A percentile compares a stretch with the other conserved stretches of the same genome.
These are phyloP conservation scores for Argentina silus DNA, from an alignment of 2,797 vertebrate genomes.

Conservation along the genomic window DNA sequence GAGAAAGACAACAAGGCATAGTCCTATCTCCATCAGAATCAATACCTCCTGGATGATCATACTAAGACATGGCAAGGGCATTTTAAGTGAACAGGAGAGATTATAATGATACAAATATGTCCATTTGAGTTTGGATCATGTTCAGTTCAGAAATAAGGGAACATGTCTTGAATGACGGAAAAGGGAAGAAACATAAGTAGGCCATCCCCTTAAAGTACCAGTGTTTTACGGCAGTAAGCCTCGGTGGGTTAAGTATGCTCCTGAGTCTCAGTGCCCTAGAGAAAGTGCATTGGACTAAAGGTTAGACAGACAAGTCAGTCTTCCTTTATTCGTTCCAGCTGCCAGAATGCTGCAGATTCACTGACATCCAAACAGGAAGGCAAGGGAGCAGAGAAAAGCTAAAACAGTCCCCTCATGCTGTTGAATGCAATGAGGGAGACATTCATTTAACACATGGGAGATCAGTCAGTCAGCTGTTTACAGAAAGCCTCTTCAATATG, in stretches of 20 bases:
- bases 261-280: not conserved
- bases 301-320: constrained; percentile 21
- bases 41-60: not conserved
- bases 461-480: not conserved
- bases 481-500: too few species aligned
- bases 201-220: not conserved
- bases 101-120: not conserved
- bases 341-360: not conserved
- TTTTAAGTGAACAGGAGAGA: too few species aligned
- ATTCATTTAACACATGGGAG: not conserved
- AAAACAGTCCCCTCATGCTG: not conserved
- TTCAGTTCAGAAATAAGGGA: not conserved
- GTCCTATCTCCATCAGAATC: too few species aligned
- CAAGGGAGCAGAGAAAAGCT: not conserved
- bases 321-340: constrained; percentile 22
- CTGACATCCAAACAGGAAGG: not conserved
- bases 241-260: constrained; percentile 8
- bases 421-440: not conserved
- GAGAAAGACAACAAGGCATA: not conserved
- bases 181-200: not conserved
- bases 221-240: not conserved
- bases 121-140: not conserved
- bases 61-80: too few species aligned
- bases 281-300: constrained; percentile 29
- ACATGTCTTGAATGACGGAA: not conserved